Evolutionary conservation across 1,140 invertebrate genomes (phyloP), one percentile per base, ranked within the genome.

Genomic region (Cotesia chilonis): DNA sequence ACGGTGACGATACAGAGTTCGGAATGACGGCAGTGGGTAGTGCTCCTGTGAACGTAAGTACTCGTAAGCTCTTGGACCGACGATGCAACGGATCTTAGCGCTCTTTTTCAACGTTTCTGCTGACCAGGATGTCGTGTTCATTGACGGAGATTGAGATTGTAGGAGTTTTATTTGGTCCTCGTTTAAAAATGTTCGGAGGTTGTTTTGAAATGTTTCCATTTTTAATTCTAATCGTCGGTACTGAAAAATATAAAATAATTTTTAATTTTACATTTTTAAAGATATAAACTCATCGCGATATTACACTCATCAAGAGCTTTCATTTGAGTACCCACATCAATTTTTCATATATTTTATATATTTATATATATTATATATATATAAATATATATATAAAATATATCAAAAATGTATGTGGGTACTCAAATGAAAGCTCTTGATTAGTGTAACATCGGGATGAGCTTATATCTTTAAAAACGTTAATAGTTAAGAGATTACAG

Each of bases 101-200:
- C 61, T 64, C 38, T 38, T 64, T 35, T 64, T 35, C 6, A 64
- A 37, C 4, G 61, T 64, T n/a, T 64, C 61, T 41, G 36, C 35
- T 12, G 61, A 38, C 61, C 61, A 64, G 4, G 35, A 38, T 9
- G 12, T 38, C 5, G 61, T 64, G 36, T 41, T 64, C 14, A 64
- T 6, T 17, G 36, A 64, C 12, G 35, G 35, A 12, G 37, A 38
- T 38, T 64, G 28, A 12, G 61, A n/a, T 7, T 64, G 28, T 4
- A 64, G 14, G n/a, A 38, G n/a, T 12, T 36, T 35, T 37, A 64
- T 64, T 64, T 64, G 61, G 38, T 64, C 61, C 35, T 64, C 61
- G n/a, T 37, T 64, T n/a, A 64, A 41, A 38, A 64, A 64, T 64
- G 14, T 4, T 38, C 61, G 35, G 3, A 64, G 35, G n/a, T 64